phyloP scores from a whole-genome alignment of 2,113 vertebrate genomes.

The Otis tarda region DNA sequence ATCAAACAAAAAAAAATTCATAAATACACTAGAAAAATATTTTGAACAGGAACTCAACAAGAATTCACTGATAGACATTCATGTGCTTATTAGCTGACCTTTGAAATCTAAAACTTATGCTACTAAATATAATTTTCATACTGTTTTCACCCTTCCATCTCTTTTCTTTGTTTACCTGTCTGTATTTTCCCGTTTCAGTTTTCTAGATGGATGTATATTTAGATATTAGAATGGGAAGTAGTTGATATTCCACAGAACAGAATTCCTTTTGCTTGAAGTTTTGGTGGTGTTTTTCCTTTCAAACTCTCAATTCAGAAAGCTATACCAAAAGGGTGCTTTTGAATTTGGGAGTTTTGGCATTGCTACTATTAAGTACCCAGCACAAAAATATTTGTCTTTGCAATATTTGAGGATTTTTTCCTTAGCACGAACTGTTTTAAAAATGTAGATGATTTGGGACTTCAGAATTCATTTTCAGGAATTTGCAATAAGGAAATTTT shows the following conservation, averaged over 20 bases:
- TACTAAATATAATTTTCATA: constrained; percentile 19
- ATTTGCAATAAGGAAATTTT: constrained; percentile 5
- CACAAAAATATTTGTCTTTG: not conserved
- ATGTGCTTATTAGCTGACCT: not conserved
- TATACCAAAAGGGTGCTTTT: not conserved
- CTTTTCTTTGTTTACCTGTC: constrained; percentile 22
- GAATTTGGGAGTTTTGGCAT: not conserved
- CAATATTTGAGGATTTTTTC: not conserved
- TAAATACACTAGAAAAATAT: not conserved
- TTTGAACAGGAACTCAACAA: not conserved
- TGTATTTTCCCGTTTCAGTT: not conserved
- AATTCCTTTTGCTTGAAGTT: not conserved
- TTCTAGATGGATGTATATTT: not conserved
- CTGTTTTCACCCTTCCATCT: not conserved
- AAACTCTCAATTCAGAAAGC: constrained; percentile 29
- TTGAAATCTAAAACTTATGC: not conserved
- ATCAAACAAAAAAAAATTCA: not conserved
- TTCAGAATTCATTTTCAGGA: not conserved
- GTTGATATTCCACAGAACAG: not conserved
- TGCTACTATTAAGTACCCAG: not conserved
- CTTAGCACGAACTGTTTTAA: not conserved
- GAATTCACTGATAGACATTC: not conserved
- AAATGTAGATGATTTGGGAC: not conserved
- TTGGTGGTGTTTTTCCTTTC: not conserved
- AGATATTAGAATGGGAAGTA: not conserved